These are phyloP conservation scores for Oryctes rhinoceros DNA, from an alignment of 1,140 invertebrate genomes.

Conservation along the genomic window DNA sequence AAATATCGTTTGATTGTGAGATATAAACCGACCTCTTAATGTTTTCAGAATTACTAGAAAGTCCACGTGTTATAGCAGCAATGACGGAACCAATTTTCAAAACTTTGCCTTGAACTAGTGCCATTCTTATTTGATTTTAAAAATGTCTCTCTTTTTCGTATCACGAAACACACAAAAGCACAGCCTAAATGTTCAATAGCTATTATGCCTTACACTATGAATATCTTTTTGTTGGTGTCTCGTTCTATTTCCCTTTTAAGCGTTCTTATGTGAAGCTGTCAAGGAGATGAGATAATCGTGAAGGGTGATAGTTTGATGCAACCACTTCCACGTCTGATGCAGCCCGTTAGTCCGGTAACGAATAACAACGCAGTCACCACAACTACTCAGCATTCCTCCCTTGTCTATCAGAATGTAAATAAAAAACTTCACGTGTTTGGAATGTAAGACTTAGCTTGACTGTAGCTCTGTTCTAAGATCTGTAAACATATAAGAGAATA, in stretches of 20 bases:
- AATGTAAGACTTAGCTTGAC: not conserved
- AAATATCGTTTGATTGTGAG: slow-evolving; percentile 89
- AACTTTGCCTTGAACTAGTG: slow-evolving; percentile 52
- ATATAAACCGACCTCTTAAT: slow-evolving; percentile 84
- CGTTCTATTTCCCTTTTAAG: slow-evolving; percentile 43
- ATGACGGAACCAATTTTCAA: slow-evolving; percentile 45
- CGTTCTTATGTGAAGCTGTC: slow-evolving; percentile 75
- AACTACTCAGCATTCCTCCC: slow-evolving; percentile 83
- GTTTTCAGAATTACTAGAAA: slow-evolving; percentile 22
- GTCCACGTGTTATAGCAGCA: not conserved
- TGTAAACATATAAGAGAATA: not conserved
- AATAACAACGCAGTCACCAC: slow-evolving; percentile 84
- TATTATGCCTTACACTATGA: slow-evolving; percentile 51
- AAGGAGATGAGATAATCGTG: slow-evolving; percentile 86
- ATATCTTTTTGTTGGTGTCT: slow-evolving; percentile 6
- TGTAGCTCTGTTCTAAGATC: not conserved
- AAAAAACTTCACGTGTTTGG: not conserved
- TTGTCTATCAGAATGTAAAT: slow-evolving; percentile 57
- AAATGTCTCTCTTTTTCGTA: not conserved
- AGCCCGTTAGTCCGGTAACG: slow-evolving; percentile 82
- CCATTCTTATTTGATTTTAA: slow-evolving; percentile 50
- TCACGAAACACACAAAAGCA: slow-evolving; percentile 28
- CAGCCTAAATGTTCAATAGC: slow-evolving; percentile 41
- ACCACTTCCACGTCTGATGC: slow-evolving; percentile 92
- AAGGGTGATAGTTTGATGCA: slow-evolving; percentile 85